Conservation (phyloP, 2,113 vertebrate species). For the Lophochroa leadbeateri region DNA sequence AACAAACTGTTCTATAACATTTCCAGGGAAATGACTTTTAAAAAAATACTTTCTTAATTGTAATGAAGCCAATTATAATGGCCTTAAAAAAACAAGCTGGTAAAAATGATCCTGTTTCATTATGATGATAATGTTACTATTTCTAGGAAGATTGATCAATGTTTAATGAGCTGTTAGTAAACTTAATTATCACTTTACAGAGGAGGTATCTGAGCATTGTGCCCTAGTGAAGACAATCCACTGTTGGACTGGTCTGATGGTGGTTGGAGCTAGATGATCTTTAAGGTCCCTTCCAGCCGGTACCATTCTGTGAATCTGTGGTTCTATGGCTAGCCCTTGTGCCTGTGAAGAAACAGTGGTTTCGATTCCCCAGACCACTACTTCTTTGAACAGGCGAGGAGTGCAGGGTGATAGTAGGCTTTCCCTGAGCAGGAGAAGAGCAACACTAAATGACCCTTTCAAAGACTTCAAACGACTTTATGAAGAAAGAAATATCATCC, state of each 20-base stretch:
- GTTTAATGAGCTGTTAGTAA: conserved; percentile 63
- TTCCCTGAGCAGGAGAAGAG: background rate
- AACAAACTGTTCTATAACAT: conserved; percentile 67
- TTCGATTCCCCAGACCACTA: background rate
- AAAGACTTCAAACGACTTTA: background rate
- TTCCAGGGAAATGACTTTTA: conserved; percentile 62
- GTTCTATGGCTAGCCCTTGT: background rate
- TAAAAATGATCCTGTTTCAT: conserved; percentile 42
- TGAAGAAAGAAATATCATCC: background rate
- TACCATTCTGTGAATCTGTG: background rate
- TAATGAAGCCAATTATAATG: conserved; percentile 61
- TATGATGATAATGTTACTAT: conserved; percentile 52
- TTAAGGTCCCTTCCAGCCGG: background rate
- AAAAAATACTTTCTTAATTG: conserved; percentile 66
- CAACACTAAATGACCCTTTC: background rate
- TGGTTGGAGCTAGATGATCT: background rate
- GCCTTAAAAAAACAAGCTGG: conserved; percentile 18
- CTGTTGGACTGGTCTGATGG: background rate
- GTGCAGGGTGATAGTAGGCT: background rate
- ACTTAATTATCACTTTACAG: conserved; percentile 43
- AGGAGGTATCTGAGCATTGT: background rate
- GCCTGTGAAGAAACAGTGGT: background rate
- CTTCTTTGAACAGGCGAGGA: background rate
- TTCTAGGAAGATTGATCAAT: conserved; percentile 59
- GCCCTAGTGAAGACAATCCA: background rate